These are phyloP conservation scores for Acanthosepion lycidas DNA, from an alignment of 2,888 invertebrate species.

Conservation along the genomic window DNA sequence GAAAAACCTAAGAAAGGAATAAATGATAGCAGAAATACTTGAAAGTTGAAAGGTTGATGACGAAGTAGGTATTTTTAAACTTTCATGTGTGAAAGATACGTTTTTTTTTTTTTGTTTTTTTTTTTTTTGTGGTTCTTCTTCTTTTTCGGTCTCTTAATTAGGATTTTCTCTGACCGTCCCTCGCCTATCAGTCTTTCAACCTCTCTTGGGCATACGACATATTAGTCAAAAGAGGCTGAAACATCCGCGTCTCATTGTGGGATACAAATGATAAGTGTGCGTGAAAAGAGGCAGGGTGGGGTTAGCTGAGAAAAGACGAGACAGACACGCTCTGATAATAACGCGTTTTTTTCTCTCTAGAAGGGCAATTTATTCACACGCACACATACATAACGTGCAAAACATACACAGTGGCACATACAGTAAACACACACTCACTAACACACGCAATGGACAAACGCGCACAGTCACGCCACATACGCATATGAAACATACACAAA, in stretches of 20 bases:
- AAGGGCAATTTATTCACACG: neutral
- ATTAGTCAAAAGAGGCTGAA: neutral
- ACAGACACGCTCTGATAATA: neutral
- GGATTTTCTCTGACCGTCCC: neutral
- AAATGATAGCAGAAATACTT: neutral
- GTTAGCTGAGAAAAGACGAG: neutral
- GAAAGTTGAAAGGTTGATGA: slow-evolving; percentile 1
- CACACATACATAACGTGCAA: neutral
- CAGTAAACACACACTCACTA: too few species aligned
- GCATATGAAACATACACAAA: too few species aligned
- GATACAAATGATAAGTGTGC: neutral
- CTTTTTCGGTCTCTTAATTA: neutral
- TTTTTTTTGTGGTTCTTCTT: neutral
- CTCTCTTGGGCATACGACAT: neutral
- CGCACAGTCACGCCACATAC: too few species aligned
- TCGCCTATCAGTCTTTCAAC: neutral
- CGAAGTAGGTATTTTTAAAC: neutral
- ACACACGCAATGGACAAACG: too few species aligned
- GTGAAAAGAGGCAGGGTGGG: neutral
- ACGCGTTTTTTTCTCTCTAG: neutral
- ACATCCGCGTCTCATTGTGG: neutral
- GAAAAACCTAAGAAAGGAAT: neutral
- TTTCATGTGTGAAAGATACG: neutral
- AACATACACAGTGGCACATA: too few species aligned
- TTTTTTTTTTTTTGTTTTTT: neutral